phyloP scores from a whole-genome alignment of 92 coral and sea anemone species.

The Blastomussa wellsi region DNA sequence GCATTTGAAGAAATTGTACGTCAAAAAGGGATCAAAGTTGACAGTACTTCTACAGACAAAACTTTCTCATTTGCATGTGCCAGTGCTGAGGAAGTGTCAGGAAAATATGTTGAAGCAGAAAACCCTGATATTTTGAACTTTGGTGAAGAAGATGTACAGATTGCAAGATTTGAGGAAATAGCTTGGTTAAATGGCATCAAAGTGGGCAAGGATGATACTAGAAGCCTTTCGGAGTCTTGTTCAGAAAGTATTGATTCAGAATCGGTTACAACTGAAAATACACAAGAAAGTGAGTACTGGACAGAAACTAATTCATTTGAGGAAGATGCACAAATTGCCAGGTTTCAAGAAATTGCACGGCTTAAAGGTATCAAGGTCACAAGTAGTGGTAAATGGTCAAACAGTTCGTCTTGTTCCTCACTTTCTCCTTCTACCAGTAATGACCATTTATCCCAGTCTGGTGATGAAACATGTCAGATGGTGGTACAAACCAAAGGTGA shows the following conservation, averaged over 20 bases:
- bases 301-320: neutral
- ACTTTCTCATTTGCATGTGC: neutral
- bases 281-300: neutral
- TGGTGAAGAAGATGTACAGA: slow-evolving; percentile 21
- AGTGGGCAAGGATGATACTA: slow-evolving; percentile 6
- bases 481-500: neutral
- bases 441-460: neutral
- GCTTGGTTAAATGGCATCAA: slow-evolving; percentile 61
- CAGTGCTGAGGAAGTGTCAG: neutral
- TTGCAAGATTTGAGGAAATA: slow-evolving; percentile 51
- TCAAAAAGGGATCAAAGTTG: slow-evolving; percentile 44
- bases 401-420: slow-evolving; percentile 10
- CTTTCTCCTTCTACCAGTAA: slow-evolving; percentile 14
- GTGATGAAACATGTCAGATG: neutral
- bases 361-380: slow-evolving; percentile 57
- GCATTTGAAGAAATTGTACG: slow-evolving; percentile 45
- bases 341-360: slow-evolving; percentile 57
- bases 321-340: slow-evolving; percentile 31
- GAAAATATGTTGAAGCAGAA: neutral
- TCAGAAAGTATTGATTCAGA: neutral
- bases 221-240: neutral
- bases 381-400: neutral
- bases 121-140: neutral
- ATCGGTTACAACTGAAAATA: neutral
- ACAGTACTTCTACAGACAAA: neutral